Evolutionary conservation across 2,888 invertebrate species (phyloP), one percentile per base, ranked within the genome.

Genomic region (Hirtodrosophila trivittata): DNA sequence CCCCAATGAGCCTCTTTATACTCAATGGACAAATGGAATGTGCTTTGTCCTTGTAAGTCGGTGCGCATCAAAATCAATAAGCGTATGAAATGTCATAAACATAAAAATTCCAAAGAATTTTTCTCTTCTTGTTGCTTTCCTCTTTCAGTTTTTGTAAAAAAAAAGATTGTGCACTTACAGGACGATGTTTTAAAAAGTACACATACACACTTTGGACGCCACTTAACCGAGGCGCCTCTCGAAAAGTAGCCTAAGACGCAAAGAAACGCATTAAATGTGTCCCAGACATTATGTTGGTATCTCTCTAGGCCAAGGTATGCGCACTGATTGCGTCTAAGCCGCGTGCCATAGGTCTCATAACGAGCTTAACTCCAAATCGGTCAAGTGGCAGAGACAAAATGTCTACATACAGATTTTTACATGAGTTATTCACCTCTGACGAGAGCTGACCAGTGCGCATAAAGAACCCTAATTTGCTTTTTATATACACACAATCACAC

Each of bases 31-130:
- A 16, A 60, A 39, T 37, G 42, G 37, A 38, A 63, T 63, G 43
- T 42, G 35, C 28, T 37, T 33, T 32, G 12, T 25, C 42, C 38
- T 62, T 75, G 58, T 71, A 62, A 63, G 55, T 58, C 45, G 67
- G 59, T 59, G 66, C 43, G 45, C 60, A 71, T 74, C 67, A 71
- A 59, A 80, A 85, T 77, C 80, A 80, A 80, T 85, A 85, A 82
- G 75, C 71, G 83, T 68, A 85, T 66, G 52, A 60, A 87, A 66
- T 60, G 64, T 52, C 83, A 67, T 75, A 70, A 87, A 63, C 59
- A 70, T 82, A 52, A 70, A 69, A 83, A 50, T 63, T 35, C 26
- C 47, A 63, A 51, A 51, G 51, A 21, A 30, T 12, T 13, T 5
- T 14, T 5, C 5, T 10, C 33, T 42, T 63, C 56, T 54, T 28